A percentile compares a stretch with the other conserved stretches of the same genome.
These are phyloP conservation scores for Drosophila lini DNA, from an alignment of 1,140 invertebrate genomes.

Conservation along the genomic window DNA sequence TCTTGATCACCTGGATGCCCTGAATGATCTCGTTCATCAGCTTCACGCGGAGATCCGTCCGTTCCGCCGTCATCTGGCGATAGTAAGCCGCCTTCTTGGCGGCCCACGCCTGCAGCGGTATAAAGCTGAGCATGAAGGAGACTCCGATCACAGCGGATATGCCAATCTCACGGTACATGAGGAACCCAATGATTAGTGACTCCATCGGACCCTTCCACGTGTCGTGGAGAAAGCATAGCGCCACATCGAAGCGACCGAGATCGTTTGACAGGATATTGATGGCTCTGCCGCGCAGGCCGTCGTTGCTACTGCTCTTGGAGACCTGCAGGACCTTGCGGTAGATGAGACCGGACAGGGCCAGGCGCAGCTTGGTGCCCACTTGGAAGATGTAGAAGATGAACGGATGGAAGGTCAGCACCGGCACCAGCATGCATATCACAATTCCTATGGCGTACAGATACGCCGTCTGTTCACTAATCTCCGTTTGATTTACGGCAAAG, in stretches of 20 bases:
- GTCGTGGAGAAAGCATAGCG: slow-evolving; percentile 88
- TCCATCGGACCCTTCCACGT: slow-evolving; percentile 91
- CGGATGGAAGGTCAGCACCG: slow-evolving; percentile 90
- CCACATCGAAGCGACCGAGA: slow-evolving; percentile 89
- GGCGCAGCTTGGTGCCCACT: slow-evolving; percentile 90
- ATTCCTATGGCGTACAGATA: slow-evolving; percentile 90
- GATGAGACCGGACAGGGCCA: slow-evolving; percentile 92
- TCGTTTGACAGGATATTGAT: slow-evolving; percentile 96
- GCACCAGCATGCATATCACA: slow-evolving; percentile 87
- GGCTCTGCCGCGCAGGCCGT: slow-evolving; percentile 93
- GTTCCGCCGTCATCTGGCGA: slow-evolving; percentile 85
- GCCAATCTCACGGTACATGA: slow-evolving; percentile 91
- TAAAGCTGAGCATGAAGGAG: slow-evolving; percentile 90
- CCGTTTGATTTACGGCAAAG: slow-evolving; percentile 86
- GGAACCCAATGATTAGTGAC: slow-evolving; percentile 89
- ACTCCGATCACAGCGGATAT: slow-evolving; percentile 91
- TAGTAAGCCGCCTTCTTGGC: slow-evolving; percentile 88
- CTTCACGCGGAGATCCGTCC: slow-evolving; percentile 92
- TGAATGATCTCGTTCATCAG: slow-evolving; percentile 94
- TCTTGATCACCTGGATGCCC: slow-evolving; percentile 93
- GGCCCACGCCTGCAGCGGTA: slow-evolving; percentile 92
- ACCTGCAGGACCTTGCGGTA: slow-evolving; percentile 91
- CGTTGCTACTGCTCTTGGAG: slow-evolving; percentile 88
- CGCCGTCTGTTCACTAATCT: slow-evolving; percentile 85
- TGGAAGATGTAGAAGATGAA: slow-evolving; percentile 91